Evolutionary conservation across 2,797 vertebrate genomes (phyloP).

Genomic region (Phaenicophaeus curvirostris): DNA sequence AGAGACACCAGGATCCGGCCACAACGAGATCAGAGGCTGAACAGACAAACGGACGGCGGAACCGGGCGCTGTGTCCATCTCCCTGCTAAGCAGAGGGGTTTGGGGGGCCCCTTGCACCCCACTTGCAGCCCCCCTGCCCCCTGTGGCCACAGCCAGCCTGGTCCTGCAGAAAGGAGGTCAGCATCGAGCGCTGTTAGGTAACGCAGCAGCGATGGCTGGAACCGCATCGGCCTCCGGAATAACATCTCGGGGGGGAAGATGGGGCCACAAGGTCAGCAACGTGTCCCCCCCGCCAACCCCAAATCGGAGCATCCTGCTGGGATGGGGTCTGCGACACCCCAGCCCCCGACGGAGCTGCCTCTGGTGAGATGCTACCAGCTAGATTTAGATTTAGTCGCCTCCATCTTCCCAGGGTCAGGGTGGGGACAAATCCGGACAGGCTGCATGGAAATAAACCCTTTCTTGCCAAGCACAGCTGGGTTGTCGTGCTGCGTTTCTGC

Average conservation of each 20-base stretch:
- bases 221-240: background rate
- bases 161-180: background rate
- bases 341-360: background rate
- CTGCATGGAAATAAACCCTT: constrained; percentile 39
- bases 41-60: background rate
- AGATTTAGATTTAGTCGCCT: background rate
- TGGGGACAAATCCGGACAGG: background rate
- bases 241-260: fast-evolving
- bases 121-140: fast-evolving
- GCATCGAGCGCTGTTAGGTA: background rate
- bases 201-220: background rate
- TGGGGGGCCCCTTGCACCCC: background rate
- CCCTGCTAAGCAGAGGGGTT: background rate
- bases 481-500: background rate
- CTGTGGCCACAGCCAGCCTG: fast-evolving
- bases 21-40: fast-evolving
- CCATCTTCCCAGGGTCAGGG: background rate
- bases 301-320: background rate
- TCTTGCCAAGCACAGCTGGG: background rate
- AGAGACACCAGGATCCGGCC: fast-evolving
- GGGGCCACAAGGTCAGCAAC: background rate
- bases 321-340: background rate
- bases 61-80: background rate
- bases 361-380: background rate
- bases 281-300: background rate